Evolutionary conservation across 2,797 vertebrate species (phyloP).

Genomic region (Etheostoma perlongum): DNA sequence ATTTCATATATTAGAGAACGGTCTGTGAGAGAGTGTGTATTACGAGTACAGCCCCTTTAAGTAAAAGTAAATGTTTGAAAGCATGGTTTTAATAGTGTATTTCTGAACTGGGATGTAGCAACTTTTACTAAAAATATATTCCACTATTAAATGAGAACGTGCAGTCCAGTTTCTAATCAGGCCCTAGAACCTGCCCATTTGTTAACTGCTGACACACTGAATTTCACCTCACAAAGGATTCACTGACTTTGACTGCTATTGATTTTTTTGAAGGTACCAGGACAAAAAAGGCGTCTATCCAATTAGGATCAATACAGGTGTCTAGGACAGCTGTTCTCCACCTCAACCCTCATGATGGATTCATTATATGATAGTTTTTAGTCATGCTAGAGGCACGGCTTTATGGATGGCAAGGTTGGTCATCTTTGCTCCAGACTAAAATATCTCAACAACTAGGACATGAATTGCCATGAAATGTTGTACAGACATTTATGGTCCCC

Average conservation of each 20-base stretch:
- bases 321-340: constrained; percentile 42
- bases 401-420: background rate
- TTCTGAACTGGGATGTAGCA: background rate
- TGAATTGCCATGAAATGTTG: background rate
- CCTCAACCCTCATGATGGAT: constrained; percentile 6
- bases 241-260: constrained; percentile 59
- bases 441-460: background rate
- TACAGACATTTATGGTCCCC: background rate
- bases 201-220: constrained; percentile 18
- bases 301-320: constrained; percentile 64
- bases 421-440: background rate
- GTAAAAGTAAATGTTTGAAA: too few relatives aligned
- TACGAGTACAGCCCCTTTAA: too few relatives aligned
- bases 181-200: background rate
- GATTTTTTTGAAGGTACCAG: constrained; percentile 66
- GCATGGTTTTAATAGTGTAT: background rate
- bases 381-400: background rate
- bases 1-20: too few relatives aligned
- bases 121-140: background rate
- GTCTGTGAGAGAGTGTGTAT: too few relatives aligned
- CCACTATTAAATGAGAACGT: background rate
- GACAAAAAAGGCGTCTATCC: constrained; percentile 55
- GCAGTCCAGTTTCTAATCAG: background rate
- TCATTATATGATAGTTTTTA: constrained; percentile 13
- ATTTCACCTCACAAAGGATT: constrained; percentile 23